phyloP scores from a whole-genome alignment of 2,888 invertebrate species.

The Harpalus rufipes region DNA sequence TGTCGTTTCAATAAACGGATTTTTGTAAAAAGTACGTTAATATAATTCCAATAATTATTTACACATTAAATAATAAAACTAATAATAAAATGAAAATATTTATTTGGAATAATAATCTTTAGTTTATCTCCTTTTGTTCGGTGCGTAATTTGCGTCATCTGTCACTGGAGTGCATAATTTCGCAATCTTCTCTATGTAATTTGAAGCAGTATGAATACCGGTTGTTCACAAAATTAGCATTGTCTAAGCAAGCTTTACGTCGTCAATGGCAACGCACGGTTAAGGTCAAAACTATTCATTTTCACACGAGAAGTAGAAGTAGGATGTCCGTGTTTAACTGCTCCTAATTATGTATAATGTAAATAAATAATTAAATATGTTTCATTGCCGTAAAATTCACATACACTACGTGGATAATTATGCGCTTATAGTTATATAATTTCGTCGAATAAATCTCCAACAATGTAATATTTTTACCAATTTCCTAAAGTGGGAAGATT shows the following conservation, averaged over 20 bases:
- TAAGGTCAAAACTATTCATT: constrained; percentile 48
- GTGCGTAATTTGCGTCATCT: neutral
- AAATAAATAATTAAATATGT: constrained; percentile 25
- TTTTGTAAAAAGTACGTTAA: too few relatives aligned
- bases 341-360: constrained; percentile 32
- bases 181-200: constrained; percentile 30
- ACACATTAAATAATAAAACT: too few relatives aligned
- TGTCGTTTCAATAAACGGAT: too few relatives aligned
- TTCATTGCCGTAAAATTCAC: constrained; percentile 52
- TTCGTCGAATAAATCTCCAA: neutral
- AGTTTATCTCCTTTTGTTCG: too few relatives aligned
- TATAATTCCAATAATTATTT: too few relatives aligned
- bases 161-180: constrained; percentile 20
- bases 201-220: constrained; percentile 13
- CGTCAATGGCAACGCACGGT: constrained; percentile 37
- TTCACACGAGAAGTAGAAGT: constrained; percentile 53
- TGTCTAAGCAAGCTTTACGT: constrained; percentile 16
- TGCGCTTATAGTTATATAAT: constrained; percentile 33
- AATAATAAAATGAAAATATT: too few relatives aligned
- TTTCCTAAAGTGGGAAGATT: neutral
- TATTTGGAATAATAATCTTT: too few relatives aligned
- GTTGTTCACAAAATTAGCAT: constrained; percentile 54
- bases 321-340: constrained; percentile 50
- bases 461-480: neutral
- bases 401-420: constrained; percentile 8